A percentile compares a stretch with the other conserved stretches of the same genome.
phyloP scores from a whole-genome alignment of 1,140 invertebrate genomes.

The Drosophila grimshawi region DNA sequence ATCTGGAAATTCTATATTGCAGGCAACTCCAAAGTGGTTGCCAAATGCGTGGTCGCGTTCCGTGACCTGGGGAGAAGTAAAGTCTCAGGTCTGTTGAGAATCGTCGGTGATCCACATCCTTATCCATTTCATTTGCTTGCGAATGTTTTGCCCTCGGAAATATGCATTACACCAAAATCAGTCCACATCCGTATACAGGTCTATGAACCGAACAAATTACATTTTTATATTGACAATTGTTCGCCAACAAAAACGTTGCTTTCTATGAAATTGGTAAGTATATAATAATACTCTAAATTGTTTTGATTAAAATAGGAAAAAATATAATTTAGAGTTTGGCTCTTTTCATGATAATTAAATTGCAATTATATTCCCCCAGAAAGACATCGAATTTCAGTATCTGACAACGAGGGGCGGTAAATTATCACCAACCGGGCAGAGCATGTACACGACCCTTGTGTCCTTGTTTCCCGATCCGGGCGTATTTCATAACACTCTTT shows the following conservation, averaged over 20 bases:
- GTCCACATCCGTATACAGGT: constrained; percentile 53
- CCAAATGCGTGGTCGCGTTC: constrained; percentile 56
- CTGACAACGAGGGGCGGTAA: constrained; percentile 55
- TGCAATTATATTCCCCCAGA: constrained; percentile 26
- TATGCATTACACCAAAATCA: constrained; percentile 37
- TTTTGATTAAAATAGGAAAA: too few relatives aligned
- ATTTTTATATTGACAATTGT: constrained; percentile 73
- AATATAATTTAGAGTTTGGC: too few relatives aligned
- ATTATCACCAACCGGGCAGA: constrained; percentile 59
- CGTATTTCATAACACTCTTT: constrained; percentile 64
- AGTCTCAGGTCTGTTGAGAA: constrained; percentile 62
- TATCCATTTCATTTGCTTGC: constrained; percentile 65
- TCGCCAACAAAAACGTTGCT: constrained; percentile 69
- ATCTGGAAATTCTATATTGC: constrained; percentile 69
- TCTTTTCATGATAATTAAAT: too few relatives aligned
- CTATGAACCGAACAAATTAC: constrained; percentile 40
- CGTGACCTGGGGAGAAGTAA: constrained; percentile 48
- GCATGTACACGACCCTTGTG: constrained; percentile 67
- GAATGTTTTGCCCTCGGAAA: constrained; percentile 57
- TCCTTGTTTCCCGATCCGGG: constrained; percentile 68
- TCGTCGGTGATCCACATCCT: constrained; percentile 55
- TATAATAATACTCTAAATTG: neutral
- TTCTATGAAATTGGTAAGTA: constrained; percentile 61
- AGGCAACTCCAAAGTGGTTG: constrained; percentile 13
- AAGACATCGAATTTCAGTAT: constrained; percentile 44